Evolutionary conservation across 2,888 invertebrate species (phyloP), one percentile per base, ranked within the genome.

Genomic region (Acrobasis consociella): DNA sequence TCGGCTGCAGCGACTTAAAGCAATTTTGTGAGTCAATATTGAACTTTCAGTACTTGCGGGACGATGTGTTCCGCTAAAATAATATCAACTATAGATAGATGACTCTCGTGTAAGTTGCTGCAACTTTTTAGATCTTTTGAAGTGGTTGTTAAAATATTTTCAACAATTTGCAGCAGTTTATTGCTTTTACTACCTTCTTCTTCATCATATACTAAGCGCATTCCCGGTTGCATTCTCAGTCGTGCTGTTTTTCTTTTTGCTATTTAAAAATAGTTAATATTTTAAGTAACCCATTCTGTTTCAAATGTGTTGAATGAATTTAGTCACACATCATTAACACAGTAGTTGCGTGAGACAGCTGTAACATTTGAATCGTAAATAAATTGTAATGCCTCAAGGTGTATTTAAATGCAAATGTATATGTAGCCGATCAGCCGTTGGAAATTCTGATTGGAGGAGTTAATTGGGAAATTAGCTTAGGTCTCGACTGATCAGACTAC

Each of bases 21-120:
- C 88, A 90, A 91, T 90, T 91, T 89, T 85, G 85, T 78, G 80
- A 85, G 88, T 90, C 86, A 91, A 91, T 90, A 91, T 91, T 90
- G 85, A 83, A 87, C 83, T 88, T 89, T 85, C 85, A 83, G 87
- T 86, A 80, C 85, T 80, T 80, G 76, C 78, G 80, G 78, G 82
- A 77, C 83, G 83, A 85, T 85, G 89, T 86, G 86, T 86, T 83
- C 82, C 80, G 77, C 75, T 76, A 72, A 79, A 85, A 85, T 85
- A 83, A 85, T 79, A 78, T 81, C 71, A 74, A 69, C 56, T 62
- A 55, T 16, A 66, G n/a, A n/a, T n/a, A 39, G 42, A 17, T 13
- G 31, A 58, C 60, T 50, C 60, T 51, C 17, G 10, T 39, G 9
- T 46, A 49, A 22, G 53, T 55, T 31, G 46, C 17, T 50, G 15